Conservation (phyloP, 2,888 invertebrate genomes). For the Aphelenchoides bicaudatus region DNA sequence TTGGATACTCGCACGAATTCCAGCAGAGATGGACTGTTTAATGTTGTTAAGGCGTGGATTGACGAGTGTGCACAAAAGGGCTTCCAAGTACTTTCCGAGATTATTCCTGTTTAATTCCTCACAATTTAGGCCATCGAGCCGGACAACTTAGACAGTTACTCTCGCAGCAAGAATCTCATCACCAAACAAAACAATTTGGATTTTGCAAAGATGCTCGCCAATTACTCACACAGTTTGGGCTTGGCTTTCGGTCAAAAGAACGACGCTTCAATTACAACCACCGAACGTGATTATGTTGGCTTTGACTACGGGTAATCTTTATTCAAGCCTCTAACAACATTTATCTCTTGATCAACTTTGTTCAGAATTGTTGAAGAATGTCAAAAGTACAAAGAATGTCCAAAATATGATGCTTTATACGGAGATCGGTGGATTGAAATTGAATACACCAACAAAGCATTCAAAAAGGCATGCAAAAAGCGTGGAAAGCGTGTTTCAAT, state of each 20-base stretch:
- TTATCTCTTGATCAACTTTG: no score
- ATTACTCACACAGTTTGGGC: not conserved
- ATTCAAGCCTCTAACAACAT: no score
- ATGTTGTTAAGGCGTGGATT: constrained; percentile 1
- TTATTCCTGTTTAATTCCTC: not conserved
- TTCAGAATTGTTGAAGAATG: constrained; percentile 8
- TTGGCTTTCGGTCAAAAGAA: constrained; percentile 15
- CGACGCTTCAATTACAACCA: constrained; percentile 8
- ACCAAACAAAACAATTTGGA: constrained; percentile 13
- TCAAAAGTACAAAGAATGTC: constrained; percentile 14
- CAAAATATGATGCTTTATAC: constrained; percentile 7
- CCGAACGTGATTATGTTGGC: not conserved
- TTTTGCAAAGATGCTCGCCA: constrained; percentile 1
- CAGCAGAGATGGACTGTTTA: not conserved
- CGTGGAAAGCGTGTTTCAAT: constrained; percentile 10
- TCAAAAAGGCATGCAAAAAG: constrained; percentile 1
- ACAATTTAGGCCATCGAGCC: constrained; percentile 8
- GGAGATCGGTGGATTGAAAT: constrained; percentile 12
- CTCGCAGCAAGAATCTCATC: constrained; percentile 9
- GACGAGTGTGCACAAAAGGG: constrained; percentile 10
- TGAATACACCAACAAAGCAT: constrained; percentile 6
- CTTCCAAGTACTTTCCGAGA: not conserved
- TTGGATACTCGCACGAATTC: not conserved
- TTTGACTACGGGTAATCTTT: no score
- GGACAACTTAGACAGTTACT: constrained; percentile 13